Base-by-base conservation (phyloP, 2,797 vertebrate genomes). In the Balearica regulorum region DNA sequence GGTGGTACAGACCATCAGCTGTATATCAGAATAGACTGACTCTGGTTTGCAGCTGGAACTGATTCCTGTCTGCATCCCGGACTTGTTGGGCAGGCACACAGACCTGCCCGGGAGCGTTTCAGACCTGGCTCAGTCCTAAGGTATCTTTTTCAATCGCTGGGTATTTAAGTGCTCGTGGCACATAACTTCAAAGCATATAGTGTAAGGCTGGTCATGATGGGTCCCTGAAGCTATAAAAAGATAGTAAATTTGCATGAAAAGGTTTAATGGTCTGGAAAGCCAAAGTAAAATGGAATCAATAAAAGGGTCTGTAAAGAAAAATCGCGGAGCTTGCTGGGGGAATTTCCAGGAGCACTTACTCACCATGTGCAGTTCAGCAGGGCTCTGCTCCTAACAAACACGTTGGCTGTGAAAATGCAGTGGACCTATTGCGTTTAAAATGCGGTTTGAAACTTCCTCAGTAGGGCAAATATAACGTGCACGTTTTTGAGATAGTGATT, bases 241-340 rank as follows among this genome's bases (percentile, higher is more conserved):
- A 84, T 48, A 80, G 44, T 62, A 81, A n/a, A 71, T 96, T 87
- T 95, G 66, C 79, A 92, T 86, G 79, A 70, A 79, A 86, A 89
- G 20, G 54, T 64, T 84, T 97, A 97, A 96, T 96, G 86, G 77
- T 70, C 72, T 95, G 80, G 90, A 95, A 96, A 90, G 62, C 39
- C 28, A 14, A 5, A 43, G 18, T 82, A 46, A 91, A 94, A 80
- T 72, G 61, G 53, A 93, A 90, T 87, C 58, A 17, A 6, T 39
- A 46, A 75, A 95, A 85, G 26, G 12, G 5, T 78, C 48, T 69
- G 57, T 87, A 55, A 93, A 85, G 79, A 78, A 93, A 89, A 92
- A 29, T 43, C 70, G 17, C 41, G 15, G 54, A 92, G n/a, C 25
- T 72, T 58, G 57, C 13, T 19, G 60, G 5, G 13, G 43, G 58